These are phyloP conservation scores for Meleagris gallopavo DNA, from an alignment of 2,113 vertebrate genomes.

Conservation along the genomic window DNA sequence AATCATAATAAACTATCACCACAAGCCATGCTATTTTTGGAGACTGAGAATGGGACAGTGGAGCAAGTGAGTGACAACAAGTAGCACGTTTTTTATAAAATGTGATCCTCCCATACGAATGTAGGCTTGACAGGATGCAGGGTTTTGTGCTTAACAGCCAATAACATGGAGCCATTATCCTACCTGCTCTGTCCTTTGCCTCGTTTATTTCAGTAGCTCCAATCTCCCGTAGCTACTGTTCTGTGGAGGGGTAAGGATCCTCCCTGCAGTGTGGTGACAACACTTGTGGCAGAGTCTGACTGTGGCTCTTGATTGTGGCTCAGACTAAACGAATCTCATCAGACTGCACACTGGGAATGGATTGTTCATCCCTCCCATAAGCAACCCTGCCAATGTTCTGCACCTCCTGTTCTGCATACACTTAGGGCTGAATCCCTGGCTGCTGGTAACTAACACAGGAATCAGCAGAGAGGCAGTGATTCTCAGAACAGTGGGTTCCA, in stretches of 20 bases:
- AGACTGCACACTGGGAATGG: neutral
- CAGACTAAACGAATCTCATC: conserved; percentile 42
- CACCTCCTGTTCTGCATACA: neutral
- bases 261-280: neutral
- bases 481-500: neutral
- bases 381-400: neutral
- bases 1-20: conserved; percentile 74
- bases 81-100: conserved; percentile 79
- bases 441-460: neutral
- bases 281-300: neutral
- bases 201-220: conserved; percentile 44
- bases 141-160: conserved; percentile 28
- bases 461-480: neutral
- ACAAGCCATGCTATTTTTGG: conserved; percentile 79
- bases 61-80: conserved; percentile 75
- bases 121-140: neutral
- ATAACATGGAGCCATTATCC: conserved; percentile 57
- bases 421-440: neutral
- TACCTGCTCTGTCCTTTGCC: conserved; percentile 57
- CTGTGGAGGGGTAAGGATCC: neutral
- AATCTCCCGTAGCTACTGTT: rapidly evolving
- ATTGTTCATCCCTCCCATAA: neutral
- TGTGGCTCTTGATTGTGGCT: conserved; percentile 36
- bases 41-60: conserved; percentile 57
- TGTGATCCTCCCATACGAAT: conserved; percentile 65